Evolutionary conservation across 2,113 vertebrate species (phyloP).

Genomic region (Eptatretus burgeri): DNA sequence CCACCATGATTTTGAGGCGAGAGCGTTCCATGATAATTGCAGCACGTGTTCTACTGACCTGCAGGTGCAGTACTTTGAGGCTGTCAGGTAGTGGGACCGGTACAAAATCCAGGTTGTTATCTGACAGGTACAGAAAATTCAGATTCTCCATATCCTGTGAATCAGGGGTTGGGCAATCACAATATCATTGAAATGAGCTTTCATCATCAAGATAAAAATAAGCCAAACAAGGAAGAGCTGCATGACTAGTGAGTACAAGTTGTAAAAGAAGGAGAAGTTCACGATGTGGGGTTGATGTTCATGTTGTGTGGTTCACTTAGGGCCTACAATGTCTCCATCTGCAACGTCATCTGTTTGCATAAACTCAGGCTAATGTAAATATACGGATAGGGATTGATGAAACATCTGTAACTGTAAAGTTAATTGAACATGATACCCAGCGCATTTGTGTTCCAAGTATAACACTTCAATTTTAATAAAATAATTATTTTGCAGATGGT

Average conservation of each 20-base stretch:
- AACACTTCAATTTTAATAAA: no score
- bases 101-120: constrained; percentile 57
- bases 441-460: no score
- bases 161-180: neutral
- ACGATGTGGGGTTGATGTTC: neutral
- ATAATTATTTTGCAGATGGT: no score
- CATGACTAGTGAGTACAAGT: neutral
- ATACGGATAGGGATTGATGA: no score
- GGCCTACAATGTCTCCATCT: no score
- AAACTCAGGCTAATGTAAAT: no score
- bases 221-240: neutral
- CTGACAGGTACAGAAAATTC: constrained; percentile 37
- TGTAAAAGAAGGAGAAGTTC: neutral
- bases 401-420: no score
- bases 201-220: neutral
- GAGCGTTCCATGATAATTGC: neutral
- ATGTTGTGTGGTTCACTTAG: neutral
- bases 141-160: constrained; percentile 43
- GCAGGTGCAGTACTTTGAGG: constrained; percentile 51
- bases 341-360: no score
- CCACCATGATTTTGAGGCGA: no score
- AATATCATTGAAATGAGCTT: neutral
- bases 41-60: constrained; percentile 35
- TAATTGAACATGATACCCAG: no score
- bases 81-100: constrained; percentile 46